phyloP scores from a whole-genome alignment of 2,888 invertebrate genomes.

The Neria commutata region DNA sequence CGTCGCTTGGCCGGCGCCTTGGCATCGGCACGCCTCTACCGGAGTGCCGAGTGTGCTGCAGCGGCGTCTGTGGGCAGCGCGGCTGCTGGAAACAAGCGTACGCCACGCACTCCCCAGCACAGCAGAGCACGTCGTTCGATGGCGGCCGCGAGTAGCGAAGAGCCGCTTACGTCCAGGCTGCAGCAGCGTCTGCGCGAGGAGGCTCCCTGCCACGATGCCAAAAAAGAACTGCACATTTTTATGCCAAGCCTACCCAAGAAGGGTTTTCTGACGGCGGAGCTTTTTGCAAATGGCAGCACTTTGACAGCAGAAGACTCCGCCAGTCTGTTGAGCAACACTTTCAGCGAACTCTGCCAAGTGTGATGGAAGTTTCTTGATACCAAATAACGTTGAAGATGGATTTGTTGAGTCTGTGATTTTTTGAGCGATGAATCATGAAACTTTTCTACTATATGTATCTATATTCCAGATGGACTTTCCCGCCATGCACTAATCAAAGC shows the following conservation, averaged over 20 bases:
- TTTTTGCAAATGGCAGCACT: slow-evolving; percentile 18
- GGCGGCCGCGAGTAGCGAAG: not conserved
- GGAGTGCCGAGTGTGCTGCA: slow-evolving; percentile 22
- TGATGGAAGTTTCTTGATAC: no score
- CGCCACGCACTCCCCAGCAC: slow-evolving; percentile 39
- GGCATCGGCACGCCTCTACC: slow-evolving; percentile 52
- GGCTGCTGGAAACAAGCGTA: slow-evolving; percentile 17
- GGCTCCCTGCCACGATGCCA: slow-evolving; percentile 52
- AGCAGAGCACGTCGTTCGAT: slow-evolving; percentile 9
- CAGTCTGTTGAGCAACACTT: slow-evolving; percentile 45
- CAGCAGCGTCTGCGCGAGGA: slow-evolving; percentile 28
- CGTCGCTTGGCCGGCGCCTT: slow-evolving; percentile 47
- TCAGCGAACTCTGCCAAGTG: slow-evolving; percentile 48
- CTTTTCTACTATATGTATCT: no score
- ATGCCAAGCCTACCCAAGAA: slow-evolving; percentile 72
- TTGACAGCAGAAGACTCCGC: slow-evolving; percentile 41
- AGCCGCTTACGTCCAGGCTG: not conserved
- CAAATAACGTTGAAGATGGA: no score
- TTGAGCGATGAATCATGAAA: no score
- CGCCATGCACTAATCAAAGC: no score
- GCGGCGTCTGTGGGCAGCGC: slow-evolving; percentile 20
- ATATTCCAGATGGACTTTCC: no score
- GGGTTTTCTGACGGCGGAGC: slow-evolving; percentile 33
- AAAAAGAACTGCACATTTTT: slow-evolving; percentile 76
- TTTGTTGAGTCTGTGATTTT: no score